phyloP scores from a whole-genome alignment of 2,113 vertebrate genomes.

The Mugil cephalus region DNA sequence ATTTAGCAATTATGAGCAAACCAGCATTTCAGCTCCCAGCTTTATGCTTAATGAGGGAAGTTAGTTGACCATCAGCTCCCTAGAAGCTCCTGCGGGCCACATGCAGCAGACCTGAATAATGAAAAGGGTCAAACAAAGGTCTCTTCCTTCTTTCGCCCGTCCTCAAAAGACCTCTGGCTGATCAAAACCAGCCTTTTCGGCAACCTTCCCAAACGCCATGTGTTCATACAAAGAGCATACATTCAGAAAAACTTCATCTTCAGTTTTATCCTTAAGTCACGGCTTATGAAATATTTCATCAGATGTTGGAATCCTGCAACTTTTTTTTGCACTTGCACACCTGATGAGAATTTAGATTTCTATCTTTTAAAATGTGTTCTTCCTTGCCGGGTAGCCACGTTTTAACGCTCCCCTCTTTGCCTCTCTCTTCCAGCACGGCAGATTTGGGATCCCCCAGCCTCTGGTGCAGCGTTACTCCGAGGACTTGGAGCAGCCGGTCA shows the following conservation, averaged over 20 bases:
- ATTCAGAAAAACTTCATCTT: constrained; percentile 1
- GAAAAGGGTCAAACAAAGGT: background rate
- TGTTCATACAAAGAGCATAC: constrained; percentile 12
- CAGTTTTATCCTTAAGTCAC: background rate
- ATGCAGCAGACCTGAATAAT: too few species aligned
- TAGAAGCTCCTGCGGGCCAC: background rate
- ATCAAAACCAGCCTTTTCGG: constrained; percentile 22
- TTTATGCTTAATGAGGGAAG: background rate
- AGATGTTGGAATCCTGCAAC: background rate
- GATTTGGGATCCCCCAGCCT: constrained; percentile 94
- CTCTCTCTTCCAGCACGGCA: constrained; percentile 86
- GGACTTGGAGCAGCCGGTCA: constrained; percentile 90
- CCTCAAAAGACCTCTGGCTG: constrained; percentile 22
- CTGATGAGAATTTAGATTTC: background rate
- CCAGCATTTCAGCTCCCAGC: background rate
- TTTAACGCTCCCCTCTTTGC: background rate
- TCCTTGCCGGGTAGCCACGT: background rate
- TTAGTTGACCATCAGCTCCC: background rate
- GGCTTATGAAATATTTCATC: background rate
- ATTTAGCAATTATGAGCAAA: background rate
- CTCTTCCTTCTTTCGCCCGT: constrained; percentile 10
- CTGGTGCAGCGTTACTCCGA: constrained; percentile 95
- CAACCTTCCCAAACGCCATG: background rate
- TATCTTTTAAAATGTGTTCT: background rate
- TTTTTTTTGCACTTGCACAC: too few species aligned